Conservation (phyloP, 2,797 vertebrate genomes). For the Pseudocheirus occidentalis region DNA sequence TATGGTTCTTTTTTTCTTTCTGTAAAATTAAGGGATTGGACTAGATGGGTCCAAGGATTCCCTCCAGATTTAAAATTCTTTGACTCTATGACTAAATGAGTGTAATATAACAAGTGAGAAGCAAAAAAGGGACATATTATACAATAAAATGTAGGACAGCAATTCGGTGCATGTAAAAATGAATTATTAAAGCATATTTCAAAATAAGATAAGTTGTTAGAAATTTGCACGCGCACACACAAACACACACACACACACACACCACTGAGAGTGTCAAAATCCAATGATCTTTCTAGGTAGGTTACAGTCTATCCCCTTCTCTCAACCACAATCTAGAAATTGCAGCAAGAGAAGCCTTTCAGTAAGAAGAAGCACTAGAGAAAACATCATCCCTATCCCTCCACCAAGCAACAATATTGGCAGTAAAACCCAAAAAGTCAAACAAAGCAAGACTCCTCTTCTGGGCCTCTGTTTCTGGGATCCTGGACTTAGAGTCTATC, state of each 20-base stretch:
- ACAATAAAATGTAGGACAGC: neutral
- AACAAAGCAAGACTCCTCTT: neutral
- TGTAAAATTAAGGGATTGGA: neutral
- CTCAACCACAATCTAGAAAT: neutral
- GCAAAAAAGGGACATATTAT: neutral
- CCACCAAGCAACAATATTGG: fast-evolving
- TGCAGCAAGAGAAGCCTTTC: neutral
- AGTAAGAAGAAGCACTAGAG: neutral
- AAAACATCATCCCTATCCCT: neutral
- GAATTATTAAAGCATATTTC: neutral
- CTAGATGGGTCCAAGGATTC: neutral
- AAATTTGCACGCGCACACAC: neutral
- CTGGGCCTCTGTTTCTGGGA: neutral
- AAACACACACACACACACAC: too few relatives aligned
- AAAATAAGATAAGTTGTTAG: neutral
- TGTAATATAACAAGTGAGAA: neutral
- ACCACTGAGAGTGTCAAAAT: neutral
- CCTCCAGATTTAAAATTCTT: neutral
- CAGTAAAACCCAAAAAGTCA: neutral
- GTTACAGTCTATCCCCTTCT: neutral
- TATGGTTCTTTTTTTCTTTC: neutral
- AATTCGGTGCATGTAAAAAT: neutral
- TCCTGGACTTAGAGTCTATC: neutral
- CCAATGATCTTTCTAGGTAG: neutral
- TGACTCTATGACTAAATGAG: neutral